Percentiles rank a stretch among this genome's conserved stretches.
Conservation (phyloP, 2,888 invertebrate genomes). For the Gymnosoma rotundatum region DNA sequence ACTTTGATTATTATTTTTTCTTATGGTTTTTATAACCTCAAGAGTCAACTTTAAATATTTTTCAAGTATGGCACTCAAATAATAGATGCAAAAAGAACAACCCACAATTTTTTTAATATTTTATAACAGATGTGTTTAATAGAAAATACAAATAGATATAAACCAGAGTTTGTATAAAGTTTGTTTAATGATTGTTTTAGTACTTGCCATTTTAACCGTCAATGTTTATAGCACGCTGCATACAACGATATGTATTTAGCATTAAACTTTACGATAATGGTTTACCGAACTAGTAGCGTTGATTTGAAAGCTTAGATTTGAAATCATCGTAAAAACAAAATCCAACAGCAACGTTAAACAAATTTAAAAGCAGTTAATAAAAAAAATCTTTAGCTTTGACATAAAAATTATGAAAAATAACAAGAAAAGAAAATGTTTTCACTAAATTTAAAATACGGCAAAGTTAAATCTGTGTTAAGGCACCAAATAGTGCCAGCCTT, state of each 20-base stretch:
- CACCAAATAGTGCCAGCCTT: no score
- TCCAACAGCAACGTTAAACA: no score
- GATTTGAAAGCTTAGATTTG: not conserved
- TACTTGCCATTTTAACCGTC: constrained; percentile 38
- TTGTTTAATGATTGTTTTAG: constrained; percentile 6
- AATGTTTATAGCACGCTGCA: no score
- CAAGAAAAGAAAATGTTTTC: no score
- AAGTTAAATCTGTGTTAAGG: no score
- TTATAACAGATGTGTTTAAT: constrained; percentile 23
- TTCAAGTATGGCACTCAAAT: not conserved
- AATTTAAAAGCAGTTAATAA: no score
- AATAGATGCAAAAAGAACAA: constrained; percentile 6
- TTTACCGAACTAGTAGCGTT: constrained; percentile 48
- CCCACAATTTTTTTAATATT: constrained; percentile 29
- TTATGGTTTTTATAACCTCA: not conserved
- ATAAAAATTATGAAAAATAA: no score
- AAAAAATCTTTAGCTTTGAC: no score
- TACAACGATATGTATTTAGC: constrained; percentile 79
- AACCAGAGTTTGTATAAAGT: constrained; percentile 32
- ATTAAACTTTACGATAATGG: constrained; percentile 81
- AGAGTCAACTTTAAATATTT: not conserved
- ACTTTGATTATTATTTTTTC: no score
- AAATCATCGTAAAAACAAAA: no score
- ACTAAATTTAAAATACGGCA: no score
- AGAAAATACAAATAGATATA: not conserved